Conservation (phyloP, 2,888 invertebrate species). For the Sceliomorpha sp. region DNA sequence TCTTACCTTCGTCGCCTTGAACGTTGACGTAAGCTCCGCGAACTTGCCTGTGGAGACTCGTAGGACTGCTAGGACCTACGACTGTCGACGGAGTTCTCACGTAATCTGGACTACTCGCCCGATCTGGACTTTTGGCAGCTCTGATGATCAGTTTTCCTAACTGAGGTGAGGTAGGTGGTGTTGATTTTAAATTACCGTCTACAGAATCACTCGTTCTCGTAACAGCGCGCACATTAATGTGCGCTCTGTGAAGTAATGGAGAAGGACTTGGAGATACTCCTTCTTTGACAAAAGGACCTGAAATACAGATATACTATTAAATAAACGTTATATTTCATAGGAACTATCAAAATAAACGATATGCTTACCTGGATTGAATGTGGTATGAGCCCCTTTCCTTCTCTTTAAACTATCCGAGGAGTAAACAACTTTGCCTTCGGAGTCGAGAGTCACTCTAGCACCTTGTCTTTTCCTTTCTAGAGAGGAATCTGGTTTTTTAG, state of each 20-base stretch:
- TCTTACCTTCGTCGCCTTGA: constrained; percentile 88
- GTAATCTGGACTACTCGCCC: constrained; percentile 75
- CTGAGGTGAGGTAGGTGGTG: constrained; percentile 84
- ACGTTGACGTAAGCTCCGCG: constrained; percentile 88
- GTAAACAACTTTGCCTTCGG: constrained; percentile 93
- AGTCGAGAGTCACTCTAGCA: constrained; percentile 90
- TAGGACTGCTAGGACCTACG: constrained; percentile 82
- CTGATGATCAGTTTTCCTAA: constrained; percentile 85
- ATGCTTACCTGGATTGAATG: constrained; percentile 94
- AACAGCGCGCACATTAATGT: constrained; percentile 80
- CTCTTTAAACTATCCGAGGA: constrained; percentile 92
- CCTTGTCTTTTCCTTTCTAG: constrained; percentile 84
- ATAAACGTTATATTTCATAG: too few relatives aligned
- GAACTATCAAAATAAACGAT: too few relatives aligned
- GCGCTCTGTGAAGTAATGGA: constrained; percentile 81
- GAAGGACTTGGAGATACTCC: constrained; percentile 80
- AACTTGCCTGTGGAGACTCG: constrained; percentile 78
- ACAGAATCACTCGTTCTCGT: constrained; percentile 79
- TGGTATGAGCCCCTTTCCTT: constrained; percentile 90
- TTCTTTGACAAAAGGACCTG: constrained; percentile 87
- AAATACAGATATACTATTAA: constrained; percentile 2
- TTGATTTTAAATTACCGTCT: constrained; percentile 75
- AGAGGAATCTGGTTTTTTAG: constrained; percentile 82
- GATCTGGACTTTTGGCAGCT: constrained; percentile 81
- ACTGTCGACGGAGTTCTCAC: constrained; percentile 83